phyloP scores from a whole-genome alignment of 2,888 invertebrate genomes.

The Saturnia japonica region DNA sequence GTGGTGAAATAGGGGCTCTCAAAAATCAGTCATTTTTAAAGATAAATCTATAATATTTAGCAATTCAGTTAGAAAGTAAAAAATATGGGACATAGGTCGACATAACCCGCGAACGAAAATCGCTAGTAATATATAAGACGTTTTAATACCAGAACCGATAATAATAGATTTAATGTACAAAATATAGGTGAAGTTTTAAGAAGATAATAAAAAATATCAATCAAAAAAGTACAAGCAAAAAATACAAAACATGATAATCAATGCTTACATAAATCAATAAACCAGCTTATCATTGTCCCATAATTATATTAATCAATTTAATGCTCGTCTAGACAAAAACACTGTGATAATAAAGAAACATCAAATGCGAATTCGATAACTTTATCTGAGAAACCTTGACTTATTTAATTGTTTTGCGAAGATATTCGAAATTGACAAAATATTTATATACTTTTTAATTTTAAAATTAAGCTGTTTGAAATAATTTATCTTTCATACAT shows the following conservation, averaged over 20 bases:
- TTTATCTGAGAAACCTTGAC: constrained; percentile 7
- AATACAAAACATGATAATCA: constrained; percentile 6
- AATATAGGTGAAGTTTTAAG: background rate
- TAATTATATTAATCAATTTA: constrained; percentile 16
- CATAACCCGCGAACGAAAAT: too few species aligned
- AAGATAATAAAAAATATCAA: background rate
- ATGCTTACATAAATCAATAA: constrained; percentile 6
- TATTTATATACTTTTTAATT: too few species aligned
- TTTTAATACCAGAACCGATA: background rate
- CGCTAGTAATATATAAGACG: too few species aligned
- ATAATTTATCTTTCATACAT: too few species aligned
- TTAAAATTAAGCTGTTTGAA: too few species aligned
- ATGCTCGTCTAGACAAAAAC: constrained; percentile 16
- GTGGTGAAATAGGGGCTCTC: too few species aligned
- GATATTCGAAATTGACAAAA: background rate
- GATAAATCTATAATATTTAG: too few species aligned
- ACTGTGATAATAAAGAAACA: background rate
- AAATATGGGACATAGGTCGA: too few species aligned
- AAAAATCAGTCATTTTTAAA: too few species aligned
- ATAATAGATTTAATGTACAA: background rate
- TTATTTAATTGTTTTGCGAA: background rate
- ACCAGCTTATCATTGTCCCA: constrained; percentile 3
- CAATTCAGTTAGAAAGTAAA: too few species aligned
- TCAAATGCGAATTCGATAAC: constrained; percentile 10
- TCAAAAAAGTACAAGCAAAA: background rate